Evolutionary conservation across 2,113 vertebrate species (phyloP), one percentile per base, ranked within the genome.

Genomic region (Mugil cephalus): DNA sequence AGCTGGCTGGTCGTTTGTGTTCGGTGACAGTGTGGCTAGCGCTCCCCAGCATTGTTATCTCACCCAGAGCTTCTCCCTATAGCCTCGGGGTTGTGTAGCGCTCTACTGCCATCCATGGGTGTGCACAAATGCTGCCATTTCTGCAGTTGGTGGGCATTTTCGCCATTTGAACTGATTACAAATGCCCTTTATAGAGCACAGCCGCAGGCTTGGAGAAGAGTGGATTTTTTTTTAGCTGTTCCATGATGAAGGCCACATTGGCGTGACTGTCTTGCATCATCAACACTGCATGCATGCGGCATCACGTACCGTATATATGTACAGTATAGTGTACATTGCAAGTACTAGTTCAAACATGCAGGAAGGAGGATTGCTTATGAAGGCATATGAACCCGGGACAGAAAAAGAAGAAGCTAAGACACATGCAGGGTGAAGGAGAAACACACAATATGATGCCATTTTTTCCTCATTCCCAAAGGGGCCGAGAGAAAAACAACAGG

Each of bases 41-140:
- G 39, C 58, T 82, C 15, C 61, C 13, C 47, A 45, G 68, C 58
- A 68, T 71, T 76, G 58, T 82, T 85, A 56, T 83, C 75, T 88
- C 87, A 79, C 77, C 69, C 71, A 58, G 30, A 71, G 74, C 75
- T 67, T 30, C 63, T 74, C 58, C 30, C 42, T 38, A 3, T 72
- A 55, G 82, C 88, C 87, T 81, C 53, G 0, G 72, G 84, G 77
- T 79, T 77, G 64, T 35, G 64, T 45, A 64, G 87, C 43, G 40
- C 91, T 91, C 80, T 93, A 80, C 90, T 93, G 92, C 93, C 93
- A 89, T 82, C 91, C 86, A 86, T 74, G 87, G 91, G 81, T 48
- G 43, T 63, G 68, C 72, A 67, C 42, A 67, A 46, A 66, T 19
- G 59, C 55, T 70, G 34, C 71, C 35, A 21, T 69, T 82, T 82